Base-by-base conservation (phyloP, 2,888 invertebrate genomes). In the Frankliniella fusca region DNA sequence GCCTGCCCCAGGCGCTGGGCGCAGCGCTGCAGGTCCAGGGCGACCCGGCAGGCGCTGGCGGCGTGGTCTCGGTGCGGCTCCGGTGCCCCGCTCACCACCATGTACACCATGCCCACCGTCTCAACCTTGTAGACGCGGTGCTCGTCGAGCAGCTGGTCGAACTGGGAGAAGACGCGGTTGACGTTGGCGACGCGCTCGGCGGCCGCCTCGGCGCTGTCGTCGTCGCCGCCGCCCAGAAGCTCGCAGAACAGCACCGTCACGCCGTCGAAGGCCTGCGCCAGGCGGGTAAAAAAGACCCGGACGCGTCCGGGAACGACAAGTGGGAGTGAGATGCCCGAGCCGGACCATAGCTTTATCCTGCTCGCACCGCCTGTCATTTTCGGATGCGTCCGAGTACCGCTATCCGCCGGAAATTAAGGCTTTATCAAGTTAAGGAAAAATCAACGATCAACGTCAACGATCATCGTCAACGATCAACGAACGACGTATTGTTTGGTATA, bases 121-220 rank as follows among this genome's bases (percentile, higher is more conserved):
- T 97, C 97, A 83, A 97, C 97, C 92, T 97, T 97, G 87, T 97
- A 97, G 2, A 96, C 96, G 83, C 94, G 91, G 85, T 94, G 95
- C 61, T 93, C 91, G 86, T 97, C 95, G 86, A 96, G 93, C 80
- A 96, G 90, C 48, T 93, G 90, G 88, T 97, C 97, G 85, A 97
- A 94, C 84, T 93, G 93, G 0, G 94, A 94, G 89, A 95, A 97
- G 0, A 96, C 94, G 3, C 93, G 93, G 87, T 97, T 97, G 90
- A 97, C 94, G 70, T 94, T 94, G 11, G 92, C 92, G 0, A 96
- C 95, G 0, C 95, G 92, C 85, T 94, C 94, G 95, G 94, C 93
- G 0, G 91, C 92, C 80, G 90, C 90, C 83, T 92, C 90, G 11
- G 91, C 89, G 0, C 91, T 90, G 81, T 90, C 90, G 81, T 90